Base-by-base conservation (phyloP, 1,140 invertebrate species). In the Physella acuta region DNA sequence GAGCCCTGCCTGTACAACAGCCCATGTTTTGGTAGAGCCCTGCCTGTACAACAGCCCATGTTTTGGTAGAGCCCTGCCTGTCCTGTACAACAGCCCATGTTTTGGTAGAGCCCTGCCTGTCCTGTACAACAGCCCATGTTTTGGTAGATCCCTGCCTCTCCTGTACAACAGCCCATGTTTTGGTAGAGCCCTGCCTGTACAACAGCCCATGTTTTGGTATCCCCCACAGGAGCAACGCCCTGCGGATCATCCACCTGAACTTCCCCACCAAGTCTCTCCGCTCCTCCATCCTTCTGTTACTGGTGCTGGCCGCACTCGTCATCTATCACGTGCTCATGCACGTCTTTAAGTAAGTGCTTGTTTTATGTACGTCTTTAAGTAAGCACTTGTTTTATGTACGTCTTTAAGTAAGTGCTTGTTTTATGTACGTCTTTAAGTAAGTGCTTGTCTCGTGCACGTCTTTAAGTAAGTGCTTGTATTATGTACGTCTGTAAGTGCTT, bases 241-340 rank as follows among this genome's bases (percentile, higher is more conserved):
- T 44, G 20, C 33, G 59, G 36, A 8, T 61, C 17, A 37, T 61
- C 3, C 33, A 37, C 1, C 59, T 61, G n/a, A 1, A 28, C 2
- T 61, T 61, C 28, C 31, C 59, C 20, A 61, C 59, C 1, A 26
- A 61, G n/a, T 61, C 59, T 17, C 26, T 61, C 34, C 11, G 59
- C 14, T 5, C 24, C 1, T 61, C 59, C 14, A 61, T 61, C 34
- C 16, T 61, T 2, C 24, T 61, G 36, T 36, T 44, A 1, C 1
- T 39, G 1, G 20, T 61, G 20, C 33, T 61, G 31, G 33, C 3
- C 4, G 16, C 34, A 1, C 16, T 61, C 17, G 59, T 61, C n/a
- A 61, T 61, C 34, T 61, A 61, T 24, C 36, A 61, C 36, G 59
- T 61, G n/a, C n/a, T 61, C 26, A 16, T 61, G 3, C 59, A 36